phyloP scores from a whole-genome alignment of 2,888 invertebrate species.

The Dolichomitus sp. region DNA sequence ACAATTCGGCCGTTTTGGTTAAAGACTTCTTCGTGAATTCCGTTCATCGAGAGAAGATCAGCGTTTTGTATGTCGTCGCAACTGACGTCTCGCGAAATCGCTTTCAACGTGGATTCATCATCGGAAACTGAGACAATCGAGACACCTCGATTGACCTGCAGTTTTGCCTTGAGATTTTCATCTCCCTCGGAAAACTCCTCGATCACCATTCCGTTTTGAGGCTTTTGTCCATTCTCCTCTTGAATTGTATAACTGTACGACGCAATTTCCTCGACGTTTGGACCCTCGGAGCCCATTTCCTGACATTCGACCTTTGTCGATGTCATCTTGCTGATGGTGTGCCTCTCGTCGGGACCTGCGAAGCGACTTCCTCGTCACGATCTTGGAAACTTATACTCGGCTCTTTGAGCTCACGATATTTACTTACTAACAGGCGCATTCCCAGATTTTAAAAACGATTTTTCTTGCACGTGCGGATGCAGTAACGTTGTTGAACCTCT shows the following conservation, averaged over 20 bases:
- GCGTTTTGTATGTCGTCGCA: constrained; percentile 87
- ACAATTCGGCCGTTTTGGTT: constrained; percentile 68
- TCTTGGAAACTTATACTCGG: constrained; percentile 23
- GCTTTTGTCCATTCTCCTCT: constrained; percentile 82
- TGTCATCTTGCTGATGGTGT: constrained; percentile 90
- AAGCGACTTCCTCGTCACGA: constrained; percentile 77
- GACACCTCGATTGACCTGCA: constrained; percentile 87
- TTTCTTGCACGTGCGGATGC: constrained; percentile 22
- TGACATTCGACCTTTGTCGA: constrained; percentile 89
- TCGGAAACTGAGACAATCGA: constrained; percentile 90
- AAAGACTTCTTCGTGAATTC: constrained; percentile 73
- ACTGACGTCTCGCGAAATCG: constrained; percentile 88
- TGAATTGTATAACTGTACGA: constrained; percentile 88
- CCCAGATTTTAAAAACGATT: constrained; percentile 20
- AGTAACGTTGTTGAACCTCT: constrained; percentile 3
- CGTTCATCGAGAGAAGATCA: constrained; percentile 76
- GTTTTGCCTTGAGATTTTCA: constrained; percentile 83
- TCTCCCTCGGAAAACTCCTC: constrained; percentile 86
- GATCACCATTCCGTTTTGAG: constrained; percentile 82
- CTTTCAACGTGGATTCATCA: constrained; percentile 89
- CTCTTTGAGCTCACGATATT: constrained; percentile 23
- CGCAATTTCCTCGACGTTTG: constrained; percentile 89
- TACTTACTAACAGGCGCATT: constrained; percentile 50
- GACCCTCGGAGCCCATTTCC: constrained; percentile 86
- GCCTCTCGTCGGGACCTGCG: constrained; percentile 90